Evolutionary conservation across 2,888 invertebrate species (phyloP).

Genomic region (Ptychoptera albimana): DNA sequence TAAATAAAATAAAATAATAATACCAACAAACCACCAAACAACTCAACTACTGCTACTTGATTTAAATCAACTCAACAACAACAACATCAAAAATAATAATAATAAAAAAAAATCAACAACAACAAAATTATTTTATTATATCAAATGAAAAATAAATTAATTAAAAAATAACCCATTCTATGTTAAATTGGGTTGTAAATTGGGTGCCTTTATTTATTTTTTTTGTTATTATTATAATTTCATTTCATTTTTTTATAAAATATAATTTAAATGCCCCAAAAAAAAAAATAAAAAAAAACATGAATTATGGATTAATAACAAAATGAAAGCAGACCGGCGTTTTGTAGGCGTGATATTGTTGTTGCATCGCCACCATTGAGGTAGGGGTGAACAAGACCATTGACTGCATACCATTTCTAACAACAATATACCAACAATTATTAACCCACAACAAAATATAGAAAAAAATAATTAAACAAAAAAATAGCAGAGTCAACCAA

Average conservation of each 20-base stretch:
- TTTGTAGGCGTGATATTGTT: conserved; percentile 32
- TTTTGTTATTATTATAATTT: not conserved
- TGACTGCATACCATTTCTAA: not conserved
- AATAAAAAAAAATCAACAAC: too few relatives aligned
- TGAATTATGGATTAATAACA: conserved; percentile 10
- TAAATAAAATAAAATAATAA: too few relatives aligned
- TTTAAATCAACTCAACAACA: too few relatives aligned
- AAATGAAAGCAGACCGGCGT: conserved; percentile 26
- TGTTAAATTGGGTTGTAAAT: too few relatives aligned
- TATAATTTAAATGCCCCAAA: not conserved
- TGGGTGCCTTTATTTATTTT: not conserved
- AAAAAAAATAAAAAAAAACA: conserved; percentile 1
- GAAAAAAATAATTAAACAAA: not conserved
- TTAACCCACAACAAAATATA: conserved; percentile 2
- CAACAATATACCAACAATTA: not conserved
- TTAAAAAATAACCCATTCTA: too few relatives aligned
- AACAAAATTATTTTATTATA: too few relatives aligned
- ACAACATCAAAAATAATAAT: too few relatives aligned
- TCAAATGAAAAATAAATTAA: too few relatives aligned
- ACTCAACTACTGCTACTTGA: too few relatives aligned
- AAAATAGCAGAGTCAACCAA: not conserved
- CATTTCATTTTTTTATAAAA: not conserved
- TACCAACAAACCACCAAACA: too few relatives aligned
- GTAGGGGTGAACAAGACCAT: conserved; percentile 14
- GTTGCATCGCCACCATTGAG: conserved; percentile 28